Percentiles rank a stretch among this genome's conserved stretches.
Evolutionary conservation across 2,113 vertebrate species (phyloP).

Genomic region (Pachypanchax playfairii): DNA sequence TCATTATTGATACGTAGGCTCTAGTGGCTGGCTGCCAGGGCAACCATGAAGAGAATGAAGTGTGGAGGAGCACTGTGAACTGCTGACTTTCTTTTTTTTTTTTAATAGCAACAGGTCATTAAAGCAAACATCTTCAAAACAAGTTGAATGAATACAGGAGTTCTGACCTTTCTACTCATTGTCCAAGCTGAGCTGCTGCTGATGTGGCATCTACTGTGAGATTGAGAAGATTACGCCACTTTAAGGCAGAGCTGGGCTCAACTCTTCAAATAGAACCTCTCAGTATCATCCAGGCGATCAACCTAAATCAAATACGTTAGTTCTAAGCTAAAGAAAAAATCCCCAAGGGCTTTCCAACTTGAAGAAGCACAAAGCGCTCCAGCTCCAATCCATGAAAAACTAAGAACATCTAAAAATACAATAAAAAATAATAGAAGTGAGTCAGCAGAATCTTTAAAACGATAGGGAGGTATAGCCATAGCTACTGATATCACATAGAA

Average conservation of each 20-base stretch:
- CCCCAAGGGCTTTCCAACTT: conserved; percentile 42
- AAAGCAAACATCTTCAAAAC: conserved; percentile 61
- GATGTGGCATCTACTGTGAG: conserved; percentile 60
- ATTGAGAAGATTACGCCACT: conserved; percentile 65
- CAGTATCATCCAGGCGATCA: conserved; percentile 54
- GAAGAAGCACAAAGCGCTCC: conserved; percentile 48
- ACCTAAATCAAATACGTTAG: conserved; percentile 64
- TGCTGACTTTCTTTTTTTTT: conserved; percentile 30
- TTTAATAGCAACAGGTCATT: conserved; percentile 62
- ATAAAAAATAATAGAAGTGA: conserved; percentile 61
- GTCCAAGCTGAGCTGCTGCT: conserved; percentile 61
- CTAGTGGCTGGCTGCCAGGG: conserved; percentile 69
- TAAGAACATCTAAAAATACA: conserved; percentile 20
- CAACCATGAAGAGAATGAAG: conserved; percentile 62
- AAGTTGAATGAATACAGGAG: conserved; percentile 57
- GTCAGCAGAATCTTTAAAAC: conserved; percentile 72
- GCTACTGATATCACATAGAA: conserved; percentile 72
- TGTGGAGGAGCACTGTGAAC: conserved; percentile 43
- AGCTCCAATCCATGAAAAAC: conserved; percentile 38
- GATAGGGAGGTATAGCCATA: conserved; percentile 49
- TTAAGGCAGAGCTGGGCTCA: conserved; percentile 51
- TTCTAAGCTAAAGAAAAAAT: conserved; percentile 52
- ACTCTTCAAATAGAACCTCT: conserved; percentile 66
- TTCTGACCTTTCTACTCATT: conserved; percentile 62
- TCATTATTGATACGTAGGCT: conserved; percentile 80